Percentiles rank a stretch among this genome's conserved stretches.
phyloP scores from a whole-genome alignment of 1,140 invertebrate species.

The Bombyx mandarina region DNA sequence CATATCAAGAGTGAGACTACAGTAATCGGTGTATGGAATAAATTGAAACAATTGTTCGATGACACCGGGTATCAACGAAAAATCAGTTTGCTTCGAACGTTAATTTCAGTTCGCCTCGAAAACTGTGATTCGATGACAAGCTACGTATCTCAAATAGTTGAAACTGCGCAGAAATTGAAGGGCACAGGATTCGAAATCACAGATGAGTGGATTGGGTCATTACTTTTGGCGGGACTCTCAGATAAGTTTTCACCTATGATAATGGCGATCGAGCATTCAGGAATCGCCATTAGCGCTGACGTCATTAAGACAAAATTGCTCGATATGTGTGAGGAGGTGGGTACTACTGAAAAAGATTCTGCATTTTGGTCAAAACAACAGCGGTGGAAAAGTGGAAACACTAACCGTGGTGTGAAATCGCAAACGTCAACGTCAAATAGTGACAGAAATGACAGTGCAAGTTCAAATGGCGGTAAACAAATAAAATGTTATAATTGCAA shows the following conservation, averaged over 20 bases:
- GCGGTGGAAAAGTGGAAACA: neutral
- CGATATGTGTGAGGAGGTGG: conserved; percentile 19
- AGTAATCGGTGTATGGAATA: no score
- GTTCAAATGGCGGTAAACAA: conserved; percentile 5
- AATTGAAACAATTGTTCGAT: no score
- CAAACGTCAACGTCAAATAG: neutral
- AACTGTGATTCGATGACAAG: no score
- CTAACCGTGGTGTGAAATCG: neutral
- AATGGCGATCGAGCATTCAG: no score
- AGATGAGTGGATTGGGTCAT: no score
- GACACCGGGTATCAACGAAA: neutral
- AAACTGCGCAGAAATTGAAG: no score
- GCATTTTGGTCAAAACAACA: neutral
- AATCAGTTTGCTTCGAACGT: neutral
- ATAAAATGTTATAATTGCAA: conserved; percentile 23
- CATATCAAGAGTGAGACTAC: no score
- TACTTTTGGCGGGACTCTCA: no score
- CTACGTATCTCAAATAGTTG: no score
- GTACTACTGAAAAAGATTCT: neutral
- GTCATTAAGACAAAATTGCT: conserved; percentile 21
- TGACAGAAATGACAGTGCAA: neutral
- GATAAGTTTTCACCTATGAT: no score
- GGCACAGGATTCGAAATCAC: no score
- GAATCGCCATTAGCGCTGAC: no score
- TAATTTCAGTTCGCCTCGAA: neutral